A percentile compares a stretch with the other conserved stretches of the same genome.
phyloP scores from a whole-genome alignment of 2,888 invertebrate species.

The Eilema depressum region DNA sequence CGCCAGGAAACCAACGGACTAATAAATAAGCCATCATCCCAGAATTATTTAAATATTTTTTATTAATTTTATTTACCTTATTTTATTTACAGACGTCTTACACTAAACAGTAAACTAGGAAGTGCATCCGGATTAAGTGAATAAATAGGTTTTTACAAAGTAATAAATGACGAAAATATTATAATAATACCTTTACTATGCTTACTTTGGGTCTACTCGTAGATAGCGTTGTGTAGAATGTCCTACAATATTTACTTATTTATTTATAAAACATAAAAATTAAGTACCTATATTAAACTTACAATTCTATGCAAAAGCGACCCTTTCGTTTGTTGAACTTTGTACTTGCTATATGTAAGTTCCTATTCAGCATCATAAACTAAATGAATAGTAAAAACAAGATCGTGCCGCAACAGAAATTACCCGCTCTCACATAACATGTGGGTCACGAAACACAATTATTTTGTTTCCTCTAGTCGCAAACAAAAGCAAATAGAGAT shows the following conservation, averaged over 20 bases:
- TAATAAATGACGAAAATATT: background rate
- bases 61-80: background rate
- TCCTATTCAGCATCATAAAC: background rate
- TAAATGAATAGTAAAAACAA: background rate
- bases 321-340: background rate
- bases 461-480: constrained; percentile 41
- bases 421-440: constrained; percentile 34
- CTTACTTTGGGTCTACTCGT: too few relatives aligned
- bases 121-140: background rate
- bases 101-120: background rate
- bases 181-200: too few relatives aligned
- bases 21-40: too few relatives aligned
- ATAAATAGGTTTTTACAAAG: background rate
- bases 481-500: constrained; percentile 29
- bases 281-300: background rate
- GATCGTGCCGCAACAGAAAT: constrained; percentile 40
- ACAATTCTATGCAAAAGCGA: background rate
- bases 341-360: background rate
- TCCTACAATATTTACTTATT: too few relatives aligned
- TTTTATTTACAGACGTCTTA: background rate
- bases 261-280: background rate
- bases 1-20: background rate
- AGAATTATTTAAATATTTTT: background rate
- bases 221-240: too few relatives aligned
- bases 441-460: constrained; percentile 67